phyloP scores from a whole-genome alignment of 2,113 vertebrate species.

The Oreotrochilus melanogaster region DNA sequence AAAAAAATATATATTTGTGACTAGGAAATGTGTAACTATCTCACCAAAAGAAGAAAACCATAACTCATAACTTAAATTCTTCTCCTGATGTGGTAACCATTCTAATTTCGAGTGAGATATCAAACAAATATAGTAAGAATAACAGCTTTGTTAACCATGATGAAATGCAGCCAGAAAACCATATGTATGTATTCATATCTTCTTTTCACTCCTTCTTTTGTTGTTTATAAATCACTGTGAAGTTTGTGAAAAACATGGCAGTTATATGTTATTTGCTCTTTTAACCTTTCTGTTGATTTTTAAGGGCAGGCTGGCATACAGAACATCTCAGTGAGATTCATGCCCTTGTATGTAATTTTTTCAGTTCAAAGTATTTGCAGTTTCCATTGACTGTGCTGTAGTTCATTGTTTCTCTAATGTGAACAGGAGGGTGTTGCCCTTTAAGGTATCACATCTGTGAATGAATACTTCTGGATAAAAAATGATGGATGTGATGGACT shows the following conservation, averaged over 20 bases:
- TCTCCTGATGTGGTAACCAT: neutral
- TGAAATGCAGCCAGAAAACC: neutral
- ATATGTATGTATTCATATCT: neutral
- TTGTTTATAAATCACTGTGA: neutral
- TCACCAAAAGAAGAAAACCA: neutral
- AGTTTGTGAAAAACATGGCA: neutral
- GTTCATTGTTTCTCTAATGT: neutral
- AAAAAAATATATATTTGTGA: neutral
- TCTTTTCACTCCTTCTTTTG: neutral
- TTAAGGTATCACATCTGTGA: neutral
- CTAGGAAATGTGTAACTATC: neutral
- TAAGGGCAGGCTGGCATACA: neutral
- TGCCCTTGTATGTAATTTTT: neutral
- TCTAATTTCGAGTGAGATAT: neutral
- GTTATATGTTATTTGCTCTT: neutral
- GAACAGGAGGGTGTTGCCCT: neutral
- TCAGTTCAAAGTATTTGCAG: neutral
- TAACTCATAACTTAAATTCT: neutral
- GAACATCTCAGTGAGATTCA: neutral
- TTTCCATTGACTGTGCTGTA: neutral
- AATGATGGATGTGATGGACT: neutral
- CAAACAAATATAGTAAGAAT: neutral
- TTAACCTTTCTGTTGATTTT: neutral
- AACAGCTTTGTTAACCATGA: neutral
- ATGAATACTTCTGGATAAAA: neutral